phyloP scores from a whole-genome alignment of 2,797 vertebrate species.

The Pseudochirops corinnae region DNA sequence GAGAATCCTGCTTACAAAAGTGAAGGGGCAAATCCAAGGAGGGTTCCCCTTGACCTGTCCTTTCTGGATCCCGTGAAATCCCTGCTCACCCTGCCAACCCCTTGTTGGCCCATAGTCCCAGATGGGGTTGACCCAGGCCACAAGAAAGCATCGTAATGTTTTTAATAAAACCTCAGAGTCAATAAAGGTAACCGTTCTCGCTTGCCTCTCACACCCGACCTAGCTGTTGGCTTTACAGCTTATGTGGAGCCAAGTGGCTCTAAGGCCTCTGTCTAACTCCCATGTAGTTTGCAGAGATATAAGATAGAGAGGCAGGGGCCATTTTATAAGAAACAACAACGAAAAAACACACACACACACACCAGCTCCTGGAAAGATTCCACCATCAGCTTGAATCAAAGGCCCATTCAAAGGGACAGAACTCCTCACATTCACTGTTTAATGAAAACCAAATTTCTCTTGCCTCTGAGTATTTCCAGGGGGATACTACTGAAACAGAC shows the following conservation, averaged over 20 bases:
- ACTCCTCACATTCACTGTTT: slow-evolving; percentile 77
- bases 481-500: slow-evolving; percentile 69
- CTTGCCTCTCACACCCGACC: slow-evolving; percentile 58
- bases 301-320: slow-evolving; percentile 79
- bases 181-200: slow-evolving; percentile 68
- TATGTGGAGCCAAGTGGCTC: slow-evolving; percentile 51
- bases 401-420: slow-evolving; percentile 85
- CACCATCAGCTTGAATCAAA: slow-evolving; percentile 84
- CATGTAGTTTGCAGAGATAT: slow-evolving; percentile 46
- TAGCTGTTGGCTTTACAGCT: slow-evolving; percentile 64
- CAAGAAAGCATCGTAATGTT: slow-evolving; percentile 75
- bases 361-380: slow-evolving; percentile 83
- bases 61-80: slow-evolving; percentile 24
- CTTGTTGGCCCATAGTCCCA: slow-evolving; percentile 36
- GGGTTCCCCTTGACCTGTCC: not conserved
- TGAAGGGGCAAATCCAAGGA: slow-evolving; percentile 7
- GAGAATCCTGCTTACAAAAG: not conserved
- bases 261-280: slow-evolving; percentile 37
- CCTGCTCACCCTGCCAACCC: not conserved
- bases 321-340: slow-evolving; percentile 73
- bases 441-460: slow-evolving; percentile 84
- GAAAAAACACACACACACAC: slow-evolving; percentile 49
- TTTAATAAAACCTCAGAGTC: slow-evolving; percentile 78
- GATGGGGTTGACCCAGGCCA: slow-evolving; percentile 73
- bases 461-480: slow-evolving; percentile 79